Evolutionary conservation across 2,888 invertebrate genomes (phyloP).

Genomic region (Acleris holmiana): DNA sequence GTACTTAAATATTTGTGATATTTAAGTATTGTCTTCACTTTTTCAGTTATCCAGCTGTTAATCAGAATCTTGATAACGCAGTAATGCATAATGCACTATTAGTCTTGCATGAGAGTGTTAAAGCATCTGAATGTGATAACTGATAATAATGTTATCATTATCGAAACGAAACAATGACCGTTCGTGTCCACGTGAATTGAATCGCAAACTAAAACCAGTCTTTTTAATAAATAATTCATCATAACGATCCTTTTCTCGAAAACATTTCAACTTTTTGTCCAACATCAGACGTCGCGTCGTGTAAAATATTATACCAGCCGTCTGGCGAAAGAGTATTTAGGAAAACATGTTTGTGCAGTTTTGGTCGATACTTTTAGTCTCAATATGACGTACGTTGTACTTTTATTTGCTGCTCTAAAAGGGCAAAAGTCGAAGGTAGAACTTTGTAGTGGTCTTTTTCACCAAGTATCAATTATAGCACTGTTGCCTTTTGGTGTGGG

Average conservation of each 20-base stretch:
- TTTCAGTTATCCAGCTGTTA: not conserved
- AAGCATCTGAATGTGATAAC: not conserved
- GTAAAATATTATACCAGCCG: slow-evolving; percentile 13
- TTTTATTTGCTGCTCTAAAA: too few species aligned
- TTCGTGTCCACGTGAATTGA: slow-evolving; percentile 1
- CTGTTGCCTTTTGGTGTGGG: too few species aligned
- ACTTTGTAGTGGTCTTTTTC: too few species aligned
- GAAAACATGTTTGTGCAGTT: slow-evolving; percentile 7
- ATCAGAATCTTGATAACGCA: not conserved
- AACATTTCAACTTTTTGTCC: slow-evolving; percentile 30
- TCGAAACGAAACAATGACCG: not conserved
- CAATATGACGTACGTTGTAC: slow-evolving; percentile 1
- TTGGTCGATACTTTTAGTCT: slow-evolving; percentile 9
- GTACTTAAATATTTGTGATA: too few species aligned
- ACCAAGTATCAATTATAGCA: too few species aligned
- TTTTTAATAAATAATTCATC: slow-evolving; percentile 34
- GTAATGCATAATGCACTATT: slow-evolving; percentile 7
- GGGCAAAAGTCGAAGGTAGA: too few species aligned
- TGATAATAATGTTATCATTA: slow-evolving; percentile 10
- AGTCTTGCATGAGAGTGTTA: slow-evolving; percentile 1
- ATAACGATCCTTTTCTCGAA: slow-evolving; percentile 16
- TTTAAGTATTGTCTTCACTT: too few species aligned
- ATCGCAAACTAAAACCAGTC: slow-evolving; percentile 1
- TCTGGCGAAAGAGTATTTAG: slow-evolving; percentile 5
- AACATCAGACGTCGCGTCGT: slow-evolving; percentile 12